These are phyloP conservation scores for Dasypogon diadema DNA, from an alignment of 2,888 invertebrate genomes.

Conservation along the genomic window DNA sequence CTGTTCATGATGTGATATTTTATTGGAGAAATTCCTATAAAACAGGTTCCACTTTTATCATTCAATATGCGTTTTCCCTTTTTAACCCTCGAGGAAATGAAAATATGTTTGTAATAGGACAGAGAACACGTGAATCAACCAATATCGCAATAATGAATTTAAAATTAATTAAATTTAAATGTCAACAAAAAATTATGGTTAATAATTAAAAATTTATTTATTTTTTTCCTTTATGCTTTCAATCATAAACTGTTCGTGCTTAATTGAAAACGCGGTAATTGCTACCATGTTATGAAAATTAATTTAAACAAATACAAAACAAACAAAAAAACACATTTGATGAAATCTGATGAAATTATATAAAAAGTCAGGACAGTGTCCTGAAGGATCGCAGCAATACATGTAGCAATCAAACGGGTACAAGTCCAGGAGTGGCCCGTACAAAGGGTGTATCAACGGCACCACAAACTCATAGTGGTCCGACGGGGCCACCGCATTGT, in stretches of 20 bases:
- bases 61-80: too few relatives aligned
- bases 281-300: background rate
- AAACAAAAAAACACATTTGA: constrained; percentile 11
- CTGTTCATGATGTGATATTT: too few relatives aligned
- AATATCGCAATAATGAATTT: too few relatives aligned
- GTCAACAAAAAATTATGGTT: too few relatives aligned
- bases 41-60: too few relatives aligned
- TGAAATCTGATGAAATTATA: constrained; percentile 11
- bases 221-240: constrained; percentile 48
- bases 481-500: constrained; percentile 69
- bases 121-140: too few relatives aligned
- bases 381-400: constrained; percentile 53
- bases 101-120: too few relatives aligned
- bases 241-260: constrained; percentile 42
- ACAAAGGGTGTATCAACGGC: constrained; percentile 69
- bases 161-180: too few relatives aligned
- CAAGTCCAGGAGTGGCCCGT: constrained; percentile 62
- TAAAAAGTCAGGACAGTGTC: constrained; percentile 57
- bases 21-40: too few relatives aligned
- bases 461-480: constrained; percentile 69
- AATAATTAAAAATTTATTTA: constrained; percentile 42
- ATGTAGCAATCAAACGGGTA: constrained; percentile 42
- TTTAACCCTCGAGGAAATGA: too few relatives aligned
- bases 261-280: background rate
- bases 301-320: constrained; percentile 12